These are phyloP conservation scores for Semnornis frantzii DNA, from an alignment of 2,113 vertebrate species.

Conservation along the genomic window DNA sequence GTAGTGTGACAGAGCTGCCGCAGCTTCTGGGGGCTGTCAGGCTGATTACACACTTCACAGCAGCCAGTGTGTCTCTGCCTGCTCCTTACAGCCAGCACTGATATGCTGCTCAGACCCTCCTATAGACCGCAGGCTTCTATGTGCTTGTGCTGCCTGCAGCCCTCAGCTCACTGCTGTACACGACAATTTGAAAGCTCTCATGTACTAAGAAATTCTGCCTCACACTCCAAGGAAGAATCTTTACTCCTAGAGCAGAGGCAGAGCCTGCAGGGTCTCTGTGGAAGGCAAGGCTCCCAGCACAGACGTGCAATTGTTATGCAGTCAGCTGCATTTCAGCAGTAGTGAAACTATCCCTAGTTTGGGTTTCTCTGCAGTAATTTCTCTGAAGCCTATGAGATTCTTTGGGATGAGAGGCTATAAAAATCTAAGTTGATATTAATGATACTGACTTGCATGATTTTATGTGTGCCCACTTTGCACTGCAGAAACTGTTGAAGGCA, in stretches of 20 bases:
- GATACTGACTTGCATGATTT: background rate
- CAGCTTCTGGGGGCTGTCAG: constrained; percentile 7
- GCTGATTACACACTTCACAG: constrained; percentile 16
- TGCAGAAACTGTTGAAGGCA: background rate
- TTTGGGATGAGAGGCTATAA: background rate
- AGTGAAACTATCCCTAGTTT: background rate
- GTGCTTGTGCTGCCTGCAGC: background rate
- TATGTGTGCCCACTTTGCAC: background rate
- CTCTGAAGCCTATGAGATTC: background rate
- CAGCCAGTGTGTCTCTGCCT: background rate
- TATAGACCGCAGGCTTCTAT: background rate
- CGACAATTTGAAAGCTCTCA: background rate
- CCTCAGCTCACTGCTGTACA: background rate
- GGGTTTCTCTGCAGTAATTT: background rate
- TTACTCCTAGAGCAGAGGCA: background rate
- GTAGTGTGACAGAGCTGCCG: background rate
- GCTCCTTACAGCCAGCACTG: background rate
- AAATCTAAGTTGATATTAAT: background rate
- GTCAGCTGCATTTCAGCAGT: background rate
- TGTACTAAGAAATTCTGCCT: background rate
- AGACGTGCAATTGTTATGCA: background rate
- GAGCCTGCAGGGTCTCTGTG: background rate
- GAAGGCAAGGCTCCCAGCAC: background rate
- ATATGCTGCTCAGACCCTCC: background rate
- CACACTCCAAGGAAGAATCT: background rate